phyloP scores from a whole-genome alignment of 2,888 invertebrate genomes.

The Lamellibrachia columna region DNA sequence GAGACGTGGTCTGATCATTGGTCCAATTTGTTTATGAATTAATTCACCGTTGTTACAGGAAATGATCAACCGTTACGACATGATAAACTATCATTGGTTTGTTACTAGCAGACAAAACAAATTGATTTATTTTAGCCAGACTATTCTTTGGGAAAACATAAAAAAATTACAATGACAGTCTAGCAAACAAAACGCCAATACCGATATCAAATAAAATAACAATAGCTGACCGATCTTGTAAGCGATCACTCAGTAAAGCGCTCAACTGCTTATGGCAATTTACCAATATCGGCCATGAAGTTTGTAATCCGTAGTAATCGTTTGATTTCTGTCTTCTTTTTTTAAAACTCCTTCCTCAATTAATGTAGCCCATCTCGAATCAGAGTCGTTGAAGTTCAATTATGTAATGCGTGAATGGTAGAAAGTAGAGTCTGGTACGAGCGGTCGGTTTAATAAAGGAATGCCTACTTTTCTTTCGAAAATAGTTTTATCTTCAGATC shows the following conservation, averaged over 20 bases:
- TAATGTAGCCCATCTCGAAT: too few relatives aligned
- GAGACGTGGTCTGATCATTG: not conserved
- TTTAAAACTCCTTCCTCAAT: too few relatives aligned
- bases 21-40: not conserved
- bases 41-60: not conserved
- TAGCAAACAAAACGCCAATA: not conserved
- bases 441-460: too few relatives aligned
- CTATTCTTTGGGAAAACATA: not conserved
- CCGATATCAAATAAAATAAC: not conserved
- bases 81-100: not conserved
- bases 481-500: not conserved
- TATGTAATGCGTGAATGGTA: too few relatives aligned
- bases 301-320: too few relatives aligned
- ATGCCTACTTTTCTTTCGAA: too few relatives aligned
- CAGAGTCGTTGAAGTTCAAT: too few relatives aligned
- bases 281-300: not conserved
- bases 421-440: too few relatives aligned
- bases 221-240: not conserved
- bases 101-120: not conserved
- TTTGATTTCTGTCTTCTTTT: too few relatives aligned
- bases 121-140: not conserved
- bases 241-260: not conserved
- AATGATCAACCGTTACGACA: not conserved
- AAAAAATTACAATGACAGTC: not conserved
- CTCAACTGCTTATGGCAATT: not conserved